Evolutionary conservation across 2,113 vertebrate genomes (phyloP), one percentile per base, ranked within the genome.

Genomic region (Bostrychus sinensis): DNA sequence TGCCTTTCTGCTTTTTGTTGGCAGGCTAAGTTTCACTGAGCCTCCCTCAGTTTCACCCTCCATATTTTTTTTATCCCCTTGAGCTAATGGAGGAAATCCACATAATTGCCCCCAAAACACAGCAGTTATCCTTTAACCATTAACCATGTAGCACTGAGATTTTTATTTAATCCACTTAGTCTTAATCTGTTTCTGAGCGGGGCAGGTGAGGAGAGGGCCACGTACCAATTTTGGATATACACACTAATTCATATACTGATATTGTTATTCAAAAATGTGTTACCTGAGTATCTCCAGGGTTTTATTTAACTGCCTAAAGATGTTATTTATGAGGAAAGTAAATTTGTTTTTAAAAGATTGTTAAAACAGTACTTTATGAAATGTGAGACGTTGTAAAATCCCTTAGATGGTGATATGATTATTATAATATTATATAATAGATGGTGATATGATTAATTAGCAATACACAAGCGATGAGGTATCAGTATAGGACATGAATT

Each of bases 101-200:
- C 72, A 78, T 86, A 88, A 87, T 83, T 89, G 73, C 76, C 74
- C 72, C 80, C 78, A 79, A 84, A 88, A 81, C 84, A 71, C 72
- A 42, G 38, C 0, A 23, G 66, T 86, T 85, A 89, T 85, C 77
- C 80, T 72, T 82, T 56, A 62, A 37, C 66, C 59, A 34, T n/a
- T n/a, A 41, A 51, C 51, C 16, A 68, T 62, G 82, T 48, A 67
- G 70, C 34, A 17, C 67, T 70, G 65, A 36, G 77, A 60, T 70
- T 69, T 23, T 3, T 51, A 61, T 62, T 66, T 81, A 74, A 84
- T 85, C 82, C 77, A 39, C 70, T 17, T 62, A 28, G 59, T 74
- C 67, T n/a, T 39, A 75, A 65, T 23, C 38, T 79, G 75, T 84
- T 79, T 78, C 75, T 67, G 74, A 45, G 71, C 64, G n/a, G 72